Evolutionary conservation across 1,140 invertebrate species (phyloP).

Genomic region (Proales similis): DNA sequence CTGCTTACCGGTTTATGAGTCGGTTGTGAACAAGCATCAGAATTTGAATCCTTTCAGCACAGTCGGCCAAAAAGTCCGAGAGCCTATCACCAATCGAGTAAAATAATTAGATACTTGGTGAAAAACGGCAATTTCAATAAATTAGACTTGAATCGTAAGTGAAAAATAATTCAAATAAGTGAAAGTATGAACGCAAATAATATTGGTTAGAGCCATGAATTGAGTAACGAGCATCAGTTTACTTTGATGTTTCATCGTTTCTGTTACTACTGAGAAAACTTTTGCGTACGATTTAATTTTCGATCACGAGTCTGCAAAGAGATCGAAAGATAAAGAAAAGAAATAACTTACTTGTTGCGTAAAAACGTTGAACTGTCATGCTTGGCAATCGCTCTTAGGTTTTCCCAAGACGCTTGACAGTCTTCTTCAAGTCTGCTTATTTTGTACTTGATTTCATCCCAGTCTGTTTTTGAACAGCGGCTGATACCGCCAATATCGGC

Average conservation of each 20-base stretch:
- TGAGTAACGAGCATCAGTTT: neutral
- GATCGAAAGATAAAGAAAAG: neutral
- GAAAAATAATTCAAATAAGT: neutral
- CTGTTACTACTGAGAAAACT: neutral
- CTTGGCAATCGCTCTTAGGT: constrained; percentile 87
- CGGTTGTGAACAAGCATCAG: constrained; percentile 78
- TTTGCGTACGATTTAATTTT: neutral
- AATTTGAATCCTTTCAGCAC: constrained; percentile 91
- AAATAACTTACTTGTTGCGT: constrained; percentile 64
- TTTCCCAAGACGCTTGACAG: constrained; percentile 94
- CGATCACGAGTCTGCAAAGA: neutral
- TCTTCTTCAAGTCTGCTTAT: constrained; percentile 81
- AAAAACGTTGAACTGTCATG: constrained; percentile 78
- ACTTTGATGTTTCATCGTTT: constrained; percentile 37
- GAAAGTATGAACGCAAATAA: neutral
- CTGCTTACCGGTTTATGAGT: constrained; percentile 71
- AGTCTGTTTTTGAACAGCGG: constrained; percentile 60
- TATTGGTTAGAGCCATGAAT: neutral
- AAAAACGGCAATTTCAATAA: neutral
- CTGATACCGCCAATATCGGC: constrained; percentile 68
- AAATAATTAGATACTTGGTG: neutral
- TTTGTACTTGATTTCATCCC: constrained; percentile 58
- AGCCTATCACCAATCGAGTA: no score
- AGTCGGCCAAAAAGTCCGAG: constrained; percentile 89
- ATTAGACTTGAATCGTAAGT: neutral